phyloP scores from a whole-genome alignment of 2,797 vertebrate genomes.

The Tenualosa thibaudeaui region DNA sequence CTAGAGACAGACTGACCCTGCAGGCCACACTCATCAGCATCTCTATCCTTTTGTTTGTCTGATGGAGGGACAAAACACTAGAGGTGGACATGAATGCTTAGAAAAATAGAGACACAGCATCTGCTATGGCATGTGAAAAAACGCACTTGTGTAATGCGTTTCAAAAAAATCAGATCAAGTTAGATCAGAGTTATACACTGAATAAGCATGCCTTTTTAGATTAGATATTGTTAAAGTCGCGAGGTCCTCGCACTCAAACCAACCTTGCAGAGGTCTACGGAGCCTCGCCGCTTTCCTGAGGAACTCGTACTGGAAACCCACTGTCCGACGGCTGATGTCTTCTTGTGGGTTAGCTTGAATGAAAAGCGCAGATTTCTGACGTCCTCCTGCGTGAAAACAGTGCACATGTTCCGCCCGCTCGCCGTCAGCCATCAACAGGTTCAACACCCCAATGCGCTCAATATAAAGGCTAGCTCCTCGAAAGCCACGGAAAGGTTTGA shows the following conservation, averaged over 20 bases:
- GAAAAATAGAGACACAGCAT: background rate
- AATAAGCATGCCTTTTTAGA: too few species aligned
- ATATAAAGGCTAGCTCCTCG: constrained; percentile 73
- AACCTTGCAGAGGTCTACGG: constrained; percentile 62
- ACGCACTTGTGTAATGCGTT: background rate
- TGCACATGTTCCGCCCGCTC: constrained; percentile 60
- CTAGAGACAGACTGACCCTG: background rate
- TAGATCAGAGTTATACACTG: too few species aligned
- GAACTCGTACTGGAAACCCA: constrained; percentile 81
- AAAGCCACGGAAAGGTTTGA: constrained; percentile 70
- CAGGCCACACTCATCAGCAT: constrained; percentile 42
- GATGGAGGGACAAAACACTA: constrained; percentile 58
- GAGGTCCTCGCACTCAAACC: constrained; percentile 32
- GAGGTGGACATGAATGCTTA: background rate
- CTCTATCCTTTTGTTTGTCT: constrained; percentile 61
- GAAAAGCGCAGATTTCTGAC: constrained; percentile 69
- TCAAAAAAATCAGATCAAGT: background rate
- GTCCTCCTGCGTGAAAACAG: constrained; percentile 68
- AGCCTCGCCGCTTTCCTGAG: constrained; percentile 58
- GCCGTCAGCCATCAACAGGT: constrained; percentile 65
- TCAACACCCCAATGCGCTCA: constrained; percentile 69
- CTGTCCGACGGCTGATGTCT: constrained; percentile 62
- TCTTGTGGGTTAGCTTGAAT: constrained; percentile 73
- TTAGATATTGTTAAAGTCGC: too few species aligned
- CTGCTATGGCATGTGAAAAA: background rate